Base-by-base conservation (phyloP, 1,140 invertebrate species). In the Chymomyza costata region DNA sequence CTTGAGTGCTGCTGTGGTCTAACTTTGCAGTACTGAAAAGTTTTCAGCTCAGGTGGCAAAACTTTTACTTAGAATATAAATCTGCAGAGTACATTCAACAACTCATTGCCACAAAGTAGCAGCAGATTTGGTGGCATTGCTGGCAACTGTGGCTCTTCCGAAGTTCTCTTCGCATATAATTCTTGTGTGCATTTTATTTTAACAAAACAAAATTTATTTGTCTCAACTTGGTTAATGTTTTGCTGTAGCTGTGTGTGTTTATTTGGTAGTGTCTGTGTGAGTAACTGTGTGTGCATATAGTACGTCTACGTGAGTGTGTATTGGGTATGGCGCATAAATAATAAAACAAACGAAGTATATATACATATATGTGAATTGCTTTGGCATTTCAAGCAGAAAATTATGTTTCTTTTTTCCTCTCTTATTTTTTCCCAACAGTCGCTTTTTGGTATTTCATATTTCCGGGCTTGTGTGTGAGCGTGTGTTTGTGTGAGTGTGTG, bases 381-480 rank as follows among this genome's bases (percentile, higher is more conserved):
- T 66, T 71, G 35, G 49, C 45, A 57, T 73, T 66, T 62, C 67
- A 60, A 41, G 62, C 67, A 50, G 68, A 71, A 71, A 73, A 71
- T 71, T 62, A 71, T 71, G 62, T 71, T 71, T 49, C 68, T 71
- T 71, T 64, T 46, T 46, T 46, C 30, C 31, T 19, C 19, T 50
- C 6, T 16, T 40, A 28, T 43, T 1, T 11, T 44, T 70, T 44
- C 37, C 41, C 30, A 17, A n/a, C n/a, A n/a, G 18, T 43, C 34
- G 54, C 32, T 50, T 8, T 41, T 21, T 54, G 19, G 46, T 58
- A 28, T 30, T 48, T 47, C 44, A 65, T 55, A 61, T 69, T 58
- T 74, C n/a, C n/a, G n/a, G n/a, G n/a, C n/a, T n/a, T n/a, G n/a
- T n/a, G n/a, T n/a, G n/a, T n/a, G n/a, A n/a, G n/a, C n/a, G n/a